A percentile compares a stretch with the other conserved stretches of the same genome.
Evolutionary conservation across 2,113 vertebrate species (phyloP).

Genomic region (Microtus richardsoni): DNA sequence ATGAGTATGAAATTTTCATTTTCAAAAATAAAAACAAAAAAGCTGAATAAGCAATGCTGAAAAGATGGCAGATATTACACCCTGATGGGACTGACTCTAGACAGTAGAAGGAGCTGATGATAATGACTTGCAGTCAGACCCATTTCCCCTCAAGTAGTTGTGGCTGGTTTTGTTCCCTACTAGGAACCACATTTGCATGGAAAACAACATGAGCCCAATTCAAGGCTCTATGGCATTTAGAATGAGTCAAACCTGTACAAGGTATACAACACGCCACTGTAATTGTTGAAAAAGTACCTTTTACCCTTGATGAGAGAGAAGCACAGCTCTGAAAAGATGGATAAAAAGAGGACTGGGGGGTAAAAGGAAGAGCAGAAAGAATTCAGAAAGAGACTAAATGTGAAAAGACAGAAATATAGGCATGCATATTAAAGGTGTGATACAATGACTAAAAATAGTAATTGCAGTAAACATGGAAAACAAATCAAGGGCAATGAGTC

Average conservation of each 20-base stretch:
- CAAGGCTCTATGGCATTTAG: background rate
- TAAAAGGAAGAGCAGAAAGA: background rate
- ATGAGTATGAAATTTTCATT: background rate
- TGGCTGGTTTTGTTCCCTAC: background rate
- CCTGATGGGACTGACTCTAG: background rate
- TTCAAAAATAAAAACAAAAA: background rate
- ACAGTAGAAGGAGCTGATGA: too few relatives aligned
- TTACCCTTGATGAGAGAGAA: background rate
- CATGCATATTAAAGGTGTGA: background rate
- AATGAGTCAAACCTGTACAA: background rate
- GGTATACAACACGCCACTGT: background rate
- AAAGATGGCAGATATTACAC: background rate
- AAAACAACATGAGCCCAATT: background rate
- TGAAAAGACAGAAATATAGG: background rate
- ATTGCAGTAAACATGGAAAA: background rate
- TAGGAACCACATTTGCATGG: background rate
- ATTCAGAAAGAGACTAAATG: background rate
- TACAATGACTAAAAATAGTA: background rate
- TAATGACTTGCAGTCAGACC: background rate
- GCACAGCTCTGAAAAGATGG: background rate
- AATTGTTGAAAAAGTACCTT: background rate
- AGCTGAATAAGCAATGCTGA: background rate
- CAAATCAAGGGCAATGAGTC: background rate
- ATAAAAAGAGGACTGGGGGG: background rate
- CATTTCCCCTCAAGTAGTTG: background rate